Evolutionary conservation across 2,113 vertebrate species (phyloP), one percentile per base, ranked within the genome.

Genomic region (Potamarius usumacintae): DNA sequence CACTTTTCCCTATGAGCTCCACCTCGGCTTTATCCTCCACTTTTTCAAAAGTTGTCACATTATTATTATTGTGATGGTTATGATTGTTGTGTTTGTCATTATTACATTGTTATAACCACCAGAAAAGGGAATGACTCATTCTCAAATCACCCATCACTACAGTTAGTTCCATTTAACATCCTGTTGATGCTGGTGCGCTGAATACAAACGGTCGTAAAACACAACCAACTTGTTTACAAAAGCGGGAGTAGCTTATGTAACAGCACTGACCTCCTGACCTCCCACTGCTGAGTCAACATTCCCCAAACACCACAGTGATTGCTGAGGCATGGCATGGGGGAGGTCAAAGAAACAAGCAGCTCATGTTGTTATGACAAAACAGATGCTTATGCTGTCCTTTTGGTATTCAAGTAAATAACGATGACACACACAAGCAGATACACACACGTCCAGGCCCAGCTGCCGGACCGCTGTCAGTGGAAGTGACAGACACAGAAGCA

Each of bases 211-310:
- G 25, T 74, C 12, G 2, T 71, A 84, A 85, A 74, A 42, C 27
- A 10, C 63, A 53, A 58, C n/a, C 78, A 71, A 30, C 71, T 25
- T 86, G 85, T 86, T 86, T 69, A 86, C 63, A 58, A 81, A 62
- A 81, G 34, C 30, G 6, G 34, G 65, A 80, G 78, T 48, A 42
- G 52, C 72, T 86, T 86, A 82, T 58, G n/a, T 72, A 82, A 86
- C 52, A 58, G 63, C 53, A 20, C 50, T 72, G 78, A 86, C 78
- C 65, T 72, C 25, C 48, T 72, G 53, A 67, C 78, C 85, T 65
- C 50, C 20, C 27, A 50, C 53, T 58, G 65, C 85, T 87, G 60
- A 82, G 78, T 84, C 71, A 87, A 83, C 86, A 78, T 30, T 83
- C 80, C 74, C 34, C 69, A n/a, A 80, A 87, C 53, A 12, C 74